Evolutionary conservation across 2,888 invertebrate species (phyloP), one percentile per base, ranked within the genome.

Genomic region (Caenorhabditis macrosperma): DNA sequence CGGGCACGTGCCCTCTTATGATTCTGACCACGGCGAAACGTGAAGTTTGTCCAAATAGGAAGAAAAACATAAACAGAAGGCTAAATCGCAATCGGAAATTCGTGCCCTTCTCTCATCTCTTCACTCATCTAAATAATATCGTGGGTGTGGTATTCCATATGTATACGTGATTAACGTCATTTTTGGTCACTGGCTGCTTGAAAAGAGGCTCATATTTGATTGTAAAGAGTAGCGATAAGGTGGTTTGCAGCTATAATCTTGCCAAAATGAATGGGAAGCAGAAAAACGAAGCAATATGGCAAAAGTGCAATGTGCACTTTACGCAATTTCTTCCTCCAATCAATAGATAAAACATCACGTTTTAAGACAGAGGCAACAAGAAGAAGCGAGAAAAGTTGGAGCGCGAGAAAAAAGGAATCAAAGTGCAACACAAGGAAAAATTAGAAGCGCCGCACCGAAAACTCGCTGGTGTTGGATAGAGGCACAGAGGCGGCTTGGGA

Each of bases 361-460:
- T n/a, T n/a, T n/a, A n/a, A n/a, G n/a, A 30, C 28, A 57, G 48
- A 30, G 12, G 33, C 20, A 7, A 12, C 12, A 33, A 69, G 41
- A 24, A 57, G 15, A 48, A 15, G 20, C 10, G 10, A 22, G 30
- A 30, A 15, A 52, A 20, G 24, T 30, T 35, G 30, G 38, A 55
- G 24, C 41, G 12, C 28, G 44, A 55, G 55, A 74, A 74, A 75
- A 35, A 72, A 33, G 69, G 35, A 75, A 66, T 55, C 46, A 63
- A 68, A 63, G 61, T 60, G 63, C 67, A 66, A 75, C 55, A 74
- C 44, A 57, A 55, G 59, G 46, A 63, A 74, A 41, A 79, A 68
- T 68, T 71, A 66, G 71, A 71, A 66, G 78, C 72, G 55, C 67
- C 48, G 50, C 57, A 50, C 64, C 74, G 74, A 74, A 64, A 67